Percentiles rank a stretch among this genome's conserved stretches.
phyloP scores from a whole-genome alignment of 2,113 vertebrate genomes.

The Anguilla rostrata region DNA sequence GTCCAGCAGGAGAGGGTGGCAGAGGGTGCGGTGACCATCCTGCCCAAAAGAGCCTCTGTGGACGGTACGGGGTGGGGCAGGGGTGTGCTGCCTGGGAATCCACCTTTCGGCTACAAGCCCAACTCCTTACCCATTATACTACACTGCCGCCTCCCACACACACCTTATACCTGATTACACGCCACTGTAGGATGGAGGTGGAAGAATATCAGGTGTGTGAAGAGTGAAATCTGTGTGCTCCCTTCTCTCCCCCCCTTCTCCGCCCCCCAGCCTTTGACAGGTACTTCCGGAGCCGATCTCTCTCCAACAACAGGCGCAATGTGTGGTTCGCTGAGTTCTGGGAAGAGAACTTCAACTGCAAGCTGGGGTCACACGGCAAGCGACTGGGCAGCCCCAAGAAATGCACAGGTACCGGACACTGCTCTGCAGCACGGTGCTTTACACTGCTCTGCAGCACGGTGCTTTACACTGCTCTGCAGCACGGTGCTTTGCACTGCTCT shows the following conservation, averaged over 20 bases:
- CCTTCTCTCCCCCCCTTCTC: neutral
- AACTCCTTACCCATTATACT: too few species aligned
- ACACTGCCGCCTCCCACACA: too few species aligned
- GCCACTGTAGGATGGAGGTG: too few species aligned
- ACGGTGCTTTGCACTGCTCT: too few species aligned
- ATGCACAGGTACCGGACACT: constrained; percentile 78
- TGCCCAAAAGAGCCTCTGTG: constrained; percentile 93
- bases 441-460: too few species aligned
- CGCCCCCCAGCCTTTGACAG: constrained; percentile 77
- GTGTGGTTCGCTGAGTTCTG: constrained; percentile 95
- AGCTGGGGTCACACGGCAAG: constrained; percentile 87
- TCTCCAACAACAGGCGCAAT: constrained; percentile 87
- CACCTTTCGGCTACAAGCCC: too few species aligned
- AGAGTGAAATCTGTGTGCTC: neutral
- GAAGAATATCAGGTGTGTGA: too few species aligned
- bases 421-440: too few species aligned
- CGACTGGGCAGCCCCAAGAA: constrained; percentile 85
- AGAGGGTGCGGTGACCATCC: constrained; percentile 90
- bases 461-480: too few species aligned
- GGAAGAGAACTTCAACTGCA: constrained; percentile 97
- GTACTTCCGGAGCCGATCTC: constrained; percentile 86
- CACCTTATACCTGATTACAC: too few species aligned
- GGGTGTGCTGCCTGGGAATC: neutral
- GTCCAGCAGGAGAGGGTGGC: constrained; percentile 87
- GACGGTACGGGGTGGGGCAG: constrained; percentile 74